Percentiles rank a stretch among this genome's conserved stretches.
These are phyloP conservation scores for Setipinna tenuifilis DNA, from an alignment of 2,797 vertebrate genomes.

Conservation along the genomic window DNA sequence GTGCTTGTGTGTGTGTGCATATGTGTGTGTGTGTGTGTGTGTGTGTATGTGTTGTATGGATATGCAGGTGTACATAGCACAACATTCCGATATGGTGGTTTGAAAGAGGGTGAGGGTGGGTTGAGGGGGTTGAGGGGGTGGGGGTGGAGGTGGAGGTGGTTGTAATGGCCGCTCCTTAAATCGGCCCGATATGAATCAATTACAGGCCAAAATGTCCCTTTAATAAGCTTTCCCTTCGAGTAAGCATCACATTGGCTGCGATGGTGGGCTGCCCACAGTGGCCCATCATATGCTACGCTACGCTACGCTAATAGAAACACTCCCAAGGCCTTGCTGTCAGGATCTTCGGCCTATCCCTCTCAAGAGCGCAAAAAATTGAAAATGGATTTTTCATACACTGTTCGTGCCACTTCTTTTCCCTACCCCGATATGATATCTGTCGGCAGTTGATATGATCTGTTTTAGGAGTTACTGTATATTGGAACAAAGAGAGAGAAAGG, in stretches of 20 bases:
- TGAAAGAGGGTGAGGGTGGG: not conserved
- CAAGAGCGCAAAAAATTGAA: conserved; percentile 58
- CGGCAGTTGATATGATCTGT: conserved; percentile 54
- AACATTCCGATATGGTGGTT: not conserved
- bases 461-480: conserved; percentile 28
- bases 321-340: conserved; percentile 28
- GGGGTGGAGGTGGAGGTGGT: too few relatives aligned
- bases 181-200: conserved; percentile 64
- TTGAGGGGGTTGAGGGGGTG: not conserved
- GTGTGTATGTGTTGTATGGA: conserved; percentile 22
- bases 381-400: conserved; percentile 67
- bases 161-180: not conserved
- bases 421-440: conserved; percentile 59
- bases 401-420: conserved; percentile 63
- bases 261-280: conserved; percentile 39
- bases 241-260: conserved; percentile 48
- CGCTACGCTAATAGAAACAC: conserved; percentile 43
- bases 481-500: not conserved
- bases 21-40: conserved; percentile 32
- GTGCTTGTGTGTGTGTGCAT: conserved; percentile 55
- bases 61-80: not conserved
- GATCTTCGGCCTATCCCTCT: conserved; percentile 39
- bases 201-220: conserved; percentile 58
- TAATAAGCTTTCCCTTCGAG: conserved; percentile 57
- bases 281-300: conserved; percentile 31